Conservation (phyloP, 2,113 vertebrate genomes). For the Caranx ignobilis region DNA sequence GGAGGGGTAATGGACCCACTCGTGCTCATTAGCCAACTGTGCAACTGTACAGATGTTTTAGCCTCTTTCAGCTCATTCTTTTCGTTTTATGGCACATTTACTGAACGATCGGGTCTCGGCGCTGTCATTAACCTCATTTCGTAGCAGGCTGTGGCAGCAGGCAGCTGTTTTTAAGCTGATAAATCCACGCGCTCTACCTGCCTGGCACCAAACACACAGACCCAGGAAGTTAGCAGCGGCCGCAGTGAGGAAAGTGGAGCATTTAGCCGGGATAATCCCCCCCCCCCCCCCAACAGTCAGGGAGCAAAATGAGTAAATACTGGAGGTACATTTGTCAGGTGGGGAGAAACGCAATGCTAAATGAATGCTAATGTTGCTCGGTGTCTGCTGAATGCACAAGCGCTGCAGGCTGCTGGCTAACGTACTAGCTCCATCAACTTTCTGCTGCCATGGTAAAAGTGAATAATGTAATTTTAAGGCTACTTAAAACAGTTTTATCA, state of each 20-base stretch:
- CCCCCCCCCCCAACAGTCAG: background rate
- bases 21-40: no score
- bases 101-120: slow-evolving; percentile 1
- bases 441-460: background rate
- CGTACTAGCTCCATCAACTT: background rate
- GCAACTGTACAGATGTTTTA: no score
- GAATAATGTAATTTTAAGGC: background rate
- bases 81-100: slow-evolving; percentile 19
- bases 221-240: background rate
- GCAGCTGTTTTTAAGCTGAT: background rate
- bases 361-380: background rate
- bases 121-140: slow-evolving; percentile 33
- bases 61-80: slow-evolving; percentile 8
- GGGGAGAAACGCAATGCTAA: background rate
- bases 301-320: background rate
- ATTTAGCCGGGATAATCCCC: background rate
- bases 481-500: background rate
- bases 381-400: no score
- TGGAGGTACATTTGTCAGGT: background rate
- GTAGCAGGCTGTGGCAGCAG: background rate
- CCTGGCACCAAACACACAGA: background rate
- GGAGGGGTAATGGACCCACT: no score
- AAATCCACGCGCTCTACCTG: background rate
- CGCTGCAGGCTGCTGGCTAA: background rate
- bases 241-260: background rate